phyloP scores from a whole-genome alignment of 2,797 vertebrate species.

The Aphelocoma californica region DNA sequence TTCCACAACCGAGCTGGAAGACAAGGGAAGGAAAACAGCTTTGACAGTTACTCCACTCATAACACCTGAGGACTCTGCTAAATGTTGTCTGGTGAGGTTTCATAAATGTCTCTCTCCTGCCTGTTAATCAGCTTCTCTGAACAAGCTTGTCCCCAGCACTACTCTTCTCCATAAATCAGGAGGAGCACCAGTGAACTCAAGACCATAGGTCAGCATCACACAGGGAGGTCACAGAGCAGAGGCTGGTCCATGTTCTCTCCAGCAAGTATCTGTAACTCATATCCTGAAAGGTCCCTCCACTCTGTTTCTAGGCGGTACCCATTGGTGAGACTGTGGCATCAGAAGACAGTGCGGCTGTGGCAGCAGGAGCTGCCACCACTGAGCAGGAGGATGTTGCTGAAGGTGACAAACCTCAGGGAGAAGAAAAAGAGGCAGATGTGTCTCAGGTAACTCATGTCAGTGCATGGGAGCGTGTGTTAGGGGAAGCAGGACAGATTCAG shows the following conservation, averaged over 20 bases:
- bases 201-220: neutral
- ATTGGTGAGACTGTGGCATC: neutral
- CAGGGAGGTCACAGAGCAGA: neutral
- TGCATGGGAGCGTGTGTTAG: neutral
- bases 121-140: neutral
- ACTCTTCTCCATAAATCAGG: neutral
- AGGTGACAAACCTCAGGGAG: slow-evolving; percentile 30
- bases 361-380: neutral
- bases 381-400: slow-evolving; percentile 5
- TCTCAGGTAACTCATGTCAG: slow-evolving; percentile 55
- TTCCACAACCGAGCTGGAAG: neutral
- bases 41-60: neutral
- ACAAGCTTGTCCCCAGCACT: accelerated
- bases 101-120: neutral
- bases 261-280: neutral
- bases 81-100: neutral
- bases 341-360: neutral
- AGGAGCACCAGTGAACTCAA: neutral
- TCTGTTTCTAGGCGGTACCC: slow-evolving; percentile 44
- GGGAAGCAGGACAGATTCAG: neutral
- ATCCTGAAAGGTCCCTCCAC: neutral
- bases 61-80: neutral
- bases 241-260: neutral
- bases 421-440: slow-evolving; percentile 39
- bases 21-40: neutral